phyloP scores from a whole-genome alignment of 2,113 vertebrate species.

The Menura novaehollandiae region DNA sequence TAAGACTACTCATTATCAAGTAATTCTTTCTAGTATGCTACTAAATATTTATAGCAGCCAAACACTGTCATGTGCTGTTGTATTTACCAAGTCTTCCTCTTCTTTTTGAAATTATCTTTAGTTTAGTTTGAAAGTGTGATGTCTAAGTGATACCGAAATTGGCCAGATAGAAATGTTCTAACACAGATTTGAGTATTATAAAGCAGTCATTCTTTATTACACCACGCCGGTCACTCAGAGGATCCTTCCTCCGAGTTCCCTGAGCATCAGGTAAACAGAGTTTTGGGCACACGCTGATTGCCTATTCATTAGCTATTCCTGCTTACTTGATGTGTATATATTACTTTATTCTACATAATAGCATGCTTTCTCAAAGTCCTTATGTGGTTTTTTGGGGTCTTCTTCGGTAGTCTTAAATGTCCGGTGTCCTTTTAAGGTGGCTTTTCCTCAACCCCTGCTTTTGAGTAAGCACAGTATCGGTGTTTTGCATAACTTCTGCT shows the following conservation, averaged over 20 bases:
- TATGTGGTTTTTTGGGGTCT: background rate
- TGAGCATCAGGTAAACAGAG: background rate
- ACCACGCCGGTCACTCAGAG: background rate
- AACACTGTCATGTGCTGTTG: too few species aligned
- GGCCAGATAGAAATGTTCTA: background rate
- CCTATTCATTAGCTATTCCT: background rate
- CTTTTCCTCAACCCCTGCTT: background rate
- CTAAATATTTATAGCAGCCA: background rate
- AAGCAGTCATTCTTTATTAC: background rate
- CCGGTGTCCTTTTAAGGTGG: background rate
- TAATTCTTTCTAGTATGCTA: background rate
- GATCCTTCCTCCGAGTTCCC: background rate
- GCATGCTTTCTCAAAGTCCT: background rate
- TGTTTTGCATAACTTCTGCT: background rate
- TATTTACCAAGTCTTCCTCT: background rate
- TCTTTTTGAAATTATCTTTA: background rate
- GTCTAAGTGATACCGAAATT: background rate
- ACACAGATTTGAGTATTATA: background rate
- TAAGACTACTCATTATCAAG: rapidly evolving
- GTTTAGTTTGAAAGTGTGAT: background rate
- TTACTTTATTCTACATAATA: background rate
- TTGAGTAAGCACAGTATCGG: background rate
- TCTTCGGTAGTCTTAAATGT: background rate
- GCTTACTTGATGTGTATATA: background rate
- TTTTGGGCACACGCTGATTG: background rate